A percentile compares a stretch with the other conserved stretches of the same genome.
phyloP scores from a whole-genome alignment of 2,113 vertebrate species.

The Lophochroa leadbeateri region DNA sequence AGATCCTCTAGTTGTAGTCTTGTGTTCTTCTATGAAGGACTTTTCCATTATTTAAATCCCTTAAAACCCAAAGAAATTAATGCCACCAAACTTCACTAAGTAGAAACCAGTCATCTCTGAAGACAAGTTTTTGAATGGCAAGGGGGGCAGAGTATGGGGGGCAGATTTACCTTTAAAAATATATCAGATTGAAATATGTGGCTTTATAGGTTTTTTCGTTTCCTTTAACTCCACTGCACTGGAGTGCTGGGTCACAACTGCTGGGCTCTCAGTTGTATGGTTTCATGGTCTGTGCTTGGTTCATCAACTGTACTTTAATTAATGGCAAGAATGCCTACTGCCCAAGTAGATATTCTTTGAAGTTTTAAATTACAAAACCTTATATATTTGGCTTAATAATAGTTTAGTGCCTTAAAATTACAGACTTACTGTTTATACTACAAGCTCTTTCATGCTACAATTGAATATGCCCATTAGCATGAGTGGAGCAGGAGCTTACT shows the following conservation, averaged over 20 bases:
- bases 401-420: conserved; percentile 46
- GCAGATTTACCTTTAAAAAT: neutral
- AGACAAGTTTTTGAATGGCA: neutral
- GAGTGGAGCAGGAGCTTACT: neutral
- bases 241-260: neutral
- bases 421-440: conserved; percentile 9
- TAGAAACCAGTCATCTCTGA: neutral
- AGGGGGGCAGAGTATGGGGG: neutral
- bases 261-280: neutral
- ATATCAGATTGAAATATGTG: neutral
- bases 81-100: neutral
- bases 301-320: conserved; percentile 11
- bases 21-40: neutral
- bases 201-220: neutral
- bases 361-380: conserved; percentile 59
- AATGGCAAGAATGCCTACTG: conserved; percentile 34
- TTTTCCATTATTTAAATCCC: neutral
- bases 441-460: conserved; percentile 41
- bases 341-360: conserved; percentile 39
- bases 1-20: neutral
- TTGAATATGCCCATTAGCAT: neutral
- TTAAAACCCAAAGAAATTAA: neutral
- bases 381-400: conserved; percentile 38
- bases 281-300: neutral
- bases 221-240: neutral